Conservation (phyloP, 2,797 vertebrate genomes). For the Myripristis murdjan region DNA sequence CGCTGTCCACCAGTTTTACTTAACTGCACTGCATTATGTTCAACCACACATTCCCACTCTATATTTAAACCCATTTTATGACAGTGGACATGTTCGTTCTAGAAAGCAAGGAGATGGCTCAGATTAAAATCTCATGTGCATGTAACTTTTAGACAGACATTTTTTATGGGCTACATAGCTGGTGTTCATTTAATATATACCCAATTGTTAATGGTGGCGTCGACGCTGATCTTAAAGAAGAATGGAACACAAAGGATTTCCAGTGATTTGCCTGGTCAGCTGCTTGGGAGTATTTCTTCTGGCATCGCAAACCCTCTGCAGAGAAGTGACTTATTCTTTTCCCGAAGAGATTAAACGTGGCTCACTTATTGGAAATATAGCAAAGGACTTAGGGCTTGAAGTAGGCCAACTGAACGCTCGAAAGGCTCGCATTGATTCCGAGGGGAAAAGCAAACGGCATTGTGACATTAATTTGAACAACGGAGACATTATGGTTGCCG, state of each 20-base stretch:
- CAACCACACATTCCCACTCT: too few species aligned
- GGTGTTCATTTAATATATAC: too few species aligned
- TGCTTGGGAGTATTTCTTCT: conserved; percentile 17
- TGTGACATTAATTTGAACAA: conserved; percentile 69
- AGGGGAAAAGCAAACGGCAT: conserved; percentile 44
- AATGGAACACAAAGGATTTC: conserved; percentile 38
- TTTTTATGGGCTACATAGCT: too few species aligned
- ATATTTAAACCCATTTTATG: too few species aligned
- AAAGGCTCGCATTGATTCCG: conserved; percentile 69
- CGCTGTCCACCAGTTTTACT: conserved; percentile 37
- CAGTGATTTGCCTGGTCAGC: not conserved
- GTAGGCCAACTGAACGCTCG: conserved; percentile 43
- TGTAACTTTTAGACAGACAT: too few species aligned
- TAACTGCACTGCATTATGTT: not conserved
- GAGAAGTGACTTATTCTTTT: conserved; percentile 66
- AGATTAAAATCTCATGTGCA: not conserved
- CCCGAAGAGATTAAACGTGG: conserved; percentile 62
- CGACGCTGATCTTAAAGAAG: not conserved
- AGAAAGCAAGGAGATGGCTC: not conserved
- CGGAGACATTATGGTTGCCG: conserved; percentile 71
- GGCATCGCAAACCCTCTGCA: conserved; percentile 15
- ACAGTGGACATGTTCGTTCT: too few species aligned
- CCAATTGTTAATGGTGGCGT: not conserved
- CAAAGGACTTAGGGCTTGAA: conserved; percentile 75
- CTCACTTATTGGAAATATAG: conserved; percentile 61